Conservation (phyloP, 1,140 invertebrate genomes). For the Mizuhopecten yessoensis region DNA sequence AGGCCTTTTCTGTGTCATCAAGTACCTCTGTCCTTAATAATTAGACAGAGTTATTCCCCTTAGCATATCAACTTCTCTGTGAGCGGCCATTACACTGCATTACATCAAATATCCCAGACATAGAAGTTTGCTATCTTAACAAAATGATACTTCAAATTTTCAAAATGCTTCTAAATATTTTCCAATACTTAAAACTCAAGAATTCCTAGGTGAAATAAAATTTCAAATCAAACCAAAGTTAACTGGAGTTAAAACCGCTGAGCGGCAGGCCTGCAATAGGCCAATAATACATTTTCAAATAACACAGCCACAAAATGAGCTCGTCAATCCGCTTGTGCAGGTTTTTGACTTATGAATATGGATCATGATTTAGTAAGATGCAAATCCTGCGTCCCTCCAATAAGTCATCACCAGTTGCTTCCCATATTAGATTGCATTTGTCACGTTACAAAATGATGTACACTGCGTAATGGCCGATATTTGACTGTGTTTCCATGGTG, state of each 20-base stretch:
- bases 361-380: constrained; percentile 7
- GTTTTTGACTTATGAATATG: constrained; percentile 28
- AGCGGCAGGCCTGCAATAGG: background rate
- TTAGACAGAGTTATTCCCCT: constrained; percentile 30
- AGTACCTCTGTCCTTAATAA: too few species aligned
- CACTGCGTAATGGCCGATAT: background rate
- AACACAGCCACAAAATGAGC: background rate
- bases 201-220: background rate
- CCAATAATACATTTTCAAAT: constrained; percentile 23
- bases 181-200: background rate
- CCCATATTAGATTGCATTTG: background rate
- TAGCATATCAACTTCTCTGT: background rate
- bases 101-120: too few species aligned
- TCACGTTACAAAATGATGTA: background rate
- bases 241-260: background rate
- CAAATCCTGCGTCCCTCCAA: background rate
- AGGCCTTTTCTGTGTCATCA: too few species aligned
- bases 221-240: background rate
- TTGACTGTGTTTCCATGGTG: background rate
- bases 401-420: background rate
- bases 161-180: background rate
- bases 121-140: too few species aligned
- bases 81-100: background rate
- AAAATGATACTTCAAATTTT: background rate
- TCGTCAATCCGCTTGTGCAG: background rate